A percentile compares a stretch with the other conserved stretches of the same genome.
Evolutionary conservation across 2,888 invertebrate species (phyloP).

Genomic region (Lochmaea crataegi): DNA sequence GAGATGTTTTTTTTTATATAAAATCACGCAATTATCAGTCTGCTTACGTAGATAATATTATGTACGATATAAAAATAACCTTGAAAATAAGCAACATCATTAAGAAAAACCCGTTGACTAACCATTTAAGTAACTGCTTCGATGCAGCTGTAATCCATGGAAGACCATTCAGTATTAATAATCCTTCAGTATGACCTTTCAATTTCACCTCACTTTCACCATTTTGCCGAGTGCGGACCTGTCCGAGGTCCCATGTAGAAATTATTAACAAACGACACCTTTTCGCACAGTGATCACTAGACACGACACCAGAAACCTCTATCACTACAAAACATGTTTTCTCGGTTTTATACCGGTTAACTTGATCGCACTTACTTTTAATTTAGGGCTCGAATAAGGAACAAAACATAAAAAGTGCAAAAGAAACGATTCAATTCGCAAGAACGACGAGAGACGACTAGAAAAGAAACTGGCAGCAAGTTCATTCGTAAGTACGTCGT

Average conservation of each 20-base stretch:
- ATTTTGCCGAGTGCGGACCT: constrained; percentile 32
- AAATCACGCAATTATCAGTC: constrained; percentile 19
- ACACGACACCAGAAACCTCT: constrained; percentile 24
- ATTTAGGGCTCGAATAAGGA: constrained; percentile 28
- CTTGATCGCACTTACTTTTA: constrained; percentile 34
- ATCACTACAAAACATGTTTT: constrained; percentile 31
- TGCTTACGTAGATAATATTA: constrained; percentile 11
- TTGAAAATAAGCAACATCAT: constrained; percentile 15
- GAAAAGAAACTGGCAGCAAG: constrained; percentile 38
- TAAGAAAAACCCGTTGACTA: constrained; percentile 20
- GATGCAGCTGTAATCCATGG: constrained; percentile 21
- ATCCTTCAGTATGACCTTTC: constrained; percentile 20
- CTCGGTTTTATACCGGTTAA: constrained; percentile 26
- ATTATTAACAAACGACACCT: constrained; percentile 25
- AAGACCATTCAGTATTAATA: constrained; percentile 3
- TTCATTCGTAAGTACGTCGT: constrained; percentile 20
- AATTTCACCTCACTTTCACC: constrained; percentile 25
- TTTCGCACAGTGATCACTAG: constrained; percentile 21
- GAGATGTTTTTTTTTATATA: not conserved
- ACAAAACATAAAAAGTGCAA: constrained; percentile 30
- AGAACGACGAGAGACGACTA: constrained; percentile 41
- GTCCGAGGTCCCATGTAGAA: constrained; percentile 25
- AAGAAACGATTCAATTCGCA: constrained; percentile 41
- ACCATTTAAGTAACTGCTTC: constrained; percentile 26
- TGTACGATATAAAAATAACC: constrained; percentile 12